A percentile compares a stretch with the other conserved stretches of the same genome.
phyloP scores from a whole-genome alignment of 1,140 invertebrate genomes.

The Drosophila albomicans region DNA sequence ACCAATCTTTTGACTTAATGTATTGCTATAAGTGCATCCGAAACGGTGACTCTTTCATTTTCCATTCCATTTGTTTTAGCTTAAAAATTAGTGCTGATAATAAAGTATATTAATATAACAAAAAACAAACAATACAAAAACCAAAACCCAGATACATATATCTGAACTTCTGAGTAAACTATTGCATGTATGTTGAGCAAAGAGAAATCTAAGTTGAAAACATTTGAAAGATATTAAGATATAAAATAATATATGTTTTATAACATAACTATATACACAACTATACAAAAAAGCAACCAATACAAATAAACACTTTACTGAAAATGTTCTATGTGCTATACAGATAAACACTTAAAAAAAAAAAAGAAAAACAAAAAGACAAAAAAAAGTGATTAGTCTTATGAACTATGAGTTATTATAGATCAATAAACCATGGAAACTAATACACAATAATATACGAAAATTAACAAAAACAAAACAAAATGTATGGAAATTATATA shows the following conservation, averaged over 20 bases:
- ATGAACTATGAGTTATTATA: slow-evolving; percentile 69
- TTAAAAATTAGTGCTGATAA: slow-evolving; percentile 15
- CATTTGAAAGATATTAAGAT: slow-evolving; percentile 33
- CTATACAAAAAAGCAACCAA: slow-evolving; percentile 54
- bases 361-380: slow-evolving; percentile 7
- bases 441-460: slow-evolving; percentile 41
- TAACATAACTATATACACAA: slow-evolving; percentile 47
- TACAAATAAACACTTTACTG: slow-evolving; percentile 59
- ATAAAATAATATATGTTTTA: slow-evolving; percentile 45
- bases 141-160: slow-evolving; percentile 6
- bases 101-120: slow-evolving; percentile 2
- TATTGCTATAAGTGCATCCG: slow-evolving; percentile 26
- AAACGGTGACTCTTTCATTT: slow-evolving; percentile 29
- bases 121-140: background rate
- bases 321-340: slow-evolving; percentile 76
- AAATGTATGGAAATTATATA: slow-evolving; percentile 77
- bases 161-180: slow-evolving; percentile 31
- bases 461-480: slow-evolving; percentile 59
- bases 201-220: slow-evolving; percentile 34
- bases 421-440: slow-evolving; percentile 43
- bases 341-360: slow-evolving; percentile 4
- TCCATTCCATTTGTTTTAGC: slow-evolving; percentile 32
- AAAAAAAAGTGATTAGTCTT: slow-evolving; percentile 68
- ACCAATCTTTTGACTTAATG: slow-evolving; percentile 30
- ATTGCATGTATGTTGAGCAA: slow-evolving; percentile 62